Conservation (phyloP, 1,140 invertebrate species). For the Chrysopa pallens region DNA sequence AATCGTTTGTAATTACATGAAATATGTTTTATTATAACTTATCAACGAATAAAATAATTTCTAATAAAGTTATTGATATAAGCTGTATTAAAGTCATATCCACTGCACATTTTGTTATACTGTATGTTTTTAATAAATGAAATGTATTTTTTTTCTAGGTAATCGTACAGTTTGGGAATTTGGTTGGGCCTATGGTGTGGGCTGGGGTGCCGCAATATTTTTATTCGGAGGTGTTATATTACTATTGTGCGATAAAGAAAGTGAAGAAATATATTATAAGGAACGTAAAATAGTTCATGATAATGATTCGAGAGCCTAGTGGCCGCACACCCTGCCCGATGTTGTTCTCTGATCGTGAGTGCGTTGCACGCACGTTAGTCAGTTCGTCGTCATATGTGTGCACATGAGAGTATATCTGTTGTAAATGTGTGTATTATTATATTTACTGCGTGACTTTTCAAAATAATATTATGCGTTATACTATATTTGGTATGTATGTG, state of each 20-base stretch:
- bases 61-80: too few species aligned
- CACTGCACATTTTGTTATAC: neutral
- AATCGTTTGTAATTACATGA: too few species aligned
- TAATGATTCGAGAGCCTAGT: constrained; percentile 48
- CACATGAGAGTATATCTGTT: too few species aligned
- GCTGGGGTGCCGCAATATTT: constrained; percentile 93
- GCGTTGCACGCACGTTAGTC: neutral
- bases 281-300: constrained; percentile 73
- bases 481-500: too few species aligned
- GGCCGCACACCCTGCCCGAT: constrained; percentile 58
- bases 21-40: too few species aligned
- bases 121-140: neutral
- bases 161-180: constrained; percentile 84
- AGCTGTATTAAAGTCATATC: too few species aligned
- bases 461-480: too few species aligned
- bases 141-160: constrained; percentile 28
- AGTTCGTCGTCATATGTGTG: too few species aligned
- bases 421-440: too few species aligned
- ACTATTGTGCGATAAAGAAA: constrained; percentile 91
- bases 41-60: too few species aligned
- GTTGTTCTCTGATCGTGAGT: constrained; percentile 42
- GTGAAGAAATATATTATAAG: constrained; percentile 96
- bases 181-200: constrained; percentile 94
- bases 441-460: too few species aligned
- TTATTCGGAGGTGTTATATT: constrained; percentile 85